Base-by-base conservation (phyloP, 1,140 invertebrate genomes). In the Dendroctonus ponderosae region DNA sequence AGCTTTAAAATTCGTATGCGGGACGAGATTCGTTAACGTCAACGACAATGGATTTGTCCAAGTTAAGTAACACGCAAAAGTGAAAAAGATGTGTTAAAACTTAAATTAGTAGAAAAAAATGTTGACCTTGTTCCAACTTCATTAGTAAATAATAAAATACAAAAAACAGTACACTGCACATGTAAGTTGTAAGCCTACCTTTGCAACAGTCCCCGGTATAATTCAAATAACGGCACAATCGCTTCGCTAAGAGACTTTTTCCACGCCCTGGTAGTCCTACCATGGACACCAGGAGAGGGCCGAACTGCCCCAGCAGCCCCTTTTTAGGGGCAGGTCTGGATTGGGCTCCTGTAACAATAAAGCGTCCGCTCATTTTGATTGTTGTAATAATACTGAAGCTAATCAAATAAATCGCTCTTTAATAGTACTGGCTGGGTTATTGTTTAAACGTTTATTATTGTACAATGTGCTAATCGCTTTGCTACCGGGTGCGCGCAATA, bases 231-330 rank as follows among this genome's bases (percentile, higher is more conserved):
- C 93, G 82, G 49, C 88, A 85, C n/a, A 97, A 84, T 71, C 93
- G 92, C 72, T 93, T 91, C 0, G 92, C 91, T 63, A 97, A 87
- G 76, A 94, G 91, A 37, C 93, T 96, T 81, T 97, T 98, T 52
- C 91, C 92, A 37, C 92, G 82, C 4, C 93, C 95, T 7, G 96
- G 95, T 61, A 97, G 81, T 41, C 96, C 96, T 14, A 95, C 94
- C 82, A 93, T 89, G 1, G 90, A 91, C 67, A 98, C 92, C 12
- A 97, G 86, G 64, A 93, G 82, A 2, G 90, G 90, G 9, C 85
- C 85, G 70, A 88, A 89, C 74, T 87, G 87, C 4, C 81, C 78
- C 52, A 77, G 26, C 11, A 80, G 72, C 72, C 83, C 70, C 78
- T 68, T 83, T 74, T 69, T 72, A 44, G 67, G 59, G 69, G 78